Evolutionary conservation across 2,888 invertebrate genomes (phyloP), one percentile per base, ranked within the genome.

Genomic region (Ceraclea dissimilis): DNA sequence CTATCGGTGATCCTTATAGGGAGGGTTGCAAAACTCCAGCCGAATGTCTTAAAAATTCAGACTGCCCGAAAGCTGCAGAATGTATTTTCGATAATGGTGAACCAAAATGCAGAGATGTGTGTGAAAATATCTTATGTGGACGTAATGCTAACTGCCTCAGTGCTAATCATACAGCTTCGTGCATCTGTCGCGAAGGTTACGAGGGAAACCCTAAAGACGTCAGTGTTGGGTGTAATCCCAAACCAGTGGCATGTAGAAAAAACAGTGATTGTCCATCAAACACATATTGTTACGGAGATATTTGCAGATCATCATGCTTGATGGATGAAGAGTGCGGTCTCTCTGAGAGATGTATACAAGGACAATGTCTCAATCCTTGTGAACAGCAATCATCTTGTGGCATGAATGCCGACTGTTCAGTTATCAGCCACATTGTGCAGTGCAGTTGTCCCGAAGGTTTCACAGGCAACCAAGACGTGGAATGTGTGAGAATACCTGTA

Each of bases 401-500:
- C 51, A 81, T 92, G 67, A 92, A 93, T 69, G 89, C 91, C 16
- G 72, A 86, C 58, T 93, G 93, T 65, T 75, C 76, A 48, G 83
- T 86, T 11, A 76, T 78, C 44, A 84, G 82, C 65, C 91, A 93
- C 67, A 74, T 82, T 13, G 86, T 88, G 66, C 83, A 85, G 66
- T 94, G 94, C 68, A 82, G 81, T 63, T 94, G 94, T 67, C 91
- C 92, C 2, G 78, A 82, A 26, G 90, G 87, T 51, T 93, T 93
- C 69, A 92, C 92, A 26, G 93, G 93, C 60, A 88, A 90, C 69
- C 83, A 87, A 53, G 84, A 85, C 61, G 78, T 86, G 31, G 93
- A 93, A 75, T 93, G 93, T 70, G 88, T 92, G 2, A 80, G 93
- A 79, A 79, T 91, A 66, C 91, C 92, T 10, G 79, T 86, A 54